phyloP scores from a whole-genome alignment of 2,888 invertebrate genomes.

The Myopa tessellatipennis region DNA sequence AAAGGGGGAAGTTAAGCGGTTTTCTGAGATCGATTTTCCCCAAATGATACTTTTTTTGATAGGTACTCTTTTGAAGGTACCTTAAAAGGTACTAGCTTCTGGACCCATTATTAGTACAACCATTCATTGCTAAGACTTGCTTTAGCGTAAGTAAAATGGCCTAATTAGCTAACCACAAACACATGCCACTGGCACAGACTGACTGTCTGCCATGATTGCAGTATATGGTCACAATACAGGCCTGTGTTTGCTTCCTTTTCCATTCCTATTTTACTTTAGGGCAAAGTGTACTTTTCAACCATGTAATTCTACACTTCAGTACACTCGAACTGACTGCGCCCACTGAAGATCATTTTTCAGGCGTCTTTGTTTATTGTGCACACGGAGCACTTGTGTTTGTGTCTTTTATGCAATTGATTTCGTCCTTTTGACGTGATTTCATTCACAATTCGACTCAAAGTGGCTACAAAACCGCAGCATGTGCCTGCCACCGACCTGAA shows the following conservation, averaged over 20 bases:
- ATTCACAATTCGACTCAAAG: conserved; percentile 46
- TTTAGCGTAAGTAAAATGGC: too few relatives aligned
- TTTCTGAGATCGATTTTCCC: too few relatives aligned
- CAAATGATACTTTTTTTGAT: too few relatives aligned
- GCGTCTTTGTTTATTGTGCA: neutral
- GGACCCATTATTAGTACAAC: too few relatives aligned
- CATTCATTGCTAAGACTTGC: too few relatives aligned
- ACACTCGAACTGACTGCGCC: conserved; percentile 48
- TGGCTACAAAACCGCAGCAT: conserved; percentile 56
- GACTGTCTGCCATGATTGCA: conserved; percentile 41
- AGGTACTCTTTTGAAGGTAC: too few relatives aligned
- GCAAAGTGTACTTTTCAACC: neutral
- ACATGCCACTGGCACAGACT: conserved; percentile 52
- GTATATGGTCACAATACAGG: neutral
- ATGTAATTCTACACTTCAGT: conserved; percentile 50
- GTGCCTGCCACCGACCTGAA: conserved; percentile 42
- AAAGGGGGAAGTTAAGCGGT: neutral
- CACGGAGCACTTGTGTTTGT: neutral
- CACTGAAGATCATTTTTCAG: conserved; percentile 41
- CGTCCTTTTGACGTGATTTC: conserved; percentile 53
- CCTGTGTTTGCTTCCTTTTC: conserved; percentile 14
- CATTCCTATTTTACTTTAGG: neutral
- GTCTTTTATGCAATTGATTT: conserved; percentile 40
- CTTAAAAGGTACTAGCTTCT: too few relatives aligned
- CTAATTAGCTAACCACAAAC: conserved; percentile 41